phyloP scores from a whole-genome alignment of 92 coral and sea anemone species.

The Hydrozoanthus gracilis region DNA sequence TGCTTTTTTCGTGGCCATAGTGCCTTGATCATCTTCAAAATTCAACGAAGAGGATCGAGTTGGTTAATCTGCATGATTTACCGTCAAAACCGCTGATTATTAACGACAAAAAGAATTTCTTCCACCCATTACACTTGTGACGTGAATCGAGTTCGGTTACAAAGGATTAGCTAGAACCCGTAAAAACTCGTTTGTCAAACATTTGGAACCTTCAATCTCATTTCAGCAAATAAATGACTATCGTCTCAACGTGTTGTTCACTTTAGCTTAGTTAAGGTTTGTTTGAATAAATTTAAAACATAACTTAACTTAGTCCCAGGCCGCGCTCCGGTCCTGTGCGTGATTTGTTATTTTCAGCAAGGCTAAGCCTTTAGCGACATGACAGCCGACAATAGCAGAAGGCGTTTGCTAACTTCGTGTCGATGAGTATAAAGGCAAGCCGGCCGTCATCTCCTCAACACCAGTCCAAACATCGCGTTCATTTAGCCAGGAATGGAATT shows the following conservation, averaged over 20 bases:
- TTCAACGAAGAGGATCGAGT: not conserved
- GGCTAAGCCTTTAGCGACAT: too few relatives aligned
- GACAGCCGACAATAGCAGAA: too few relatives aligned
- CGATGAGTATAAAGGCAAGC: too few relatives aligned
- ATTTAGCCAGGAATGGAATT: too few relatives aligned
- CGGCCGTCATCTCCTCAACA: too few relatives aligned
- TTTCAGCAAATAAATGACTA: not conserved
- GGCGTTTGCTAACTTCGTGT: too few relatives aligned
- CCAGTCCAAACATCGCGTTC: too few relatives aligned
- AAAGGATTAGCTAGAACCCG: constrained; percentile 15
- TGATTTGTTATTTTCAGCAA: too few relatives aligned
- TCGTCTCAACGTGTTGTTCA: constrained; percentile 19
- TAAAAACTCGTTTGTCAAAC: not conserved
- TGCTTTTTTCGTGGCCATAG: constrained; percentile 18
- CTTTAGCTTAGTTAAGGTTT: constrained; percentile 5
- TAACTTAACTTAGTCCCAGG: not conserved
- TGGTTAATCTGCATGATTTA: not conserved
- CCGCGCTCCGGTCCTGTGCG: not conserved
- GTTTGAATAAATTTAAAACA: constrained; percentile 34
- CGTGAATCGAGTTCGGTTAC: not conserved
- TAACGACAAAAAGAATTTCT: not conserved
- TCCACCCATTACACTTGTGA: not conserved
- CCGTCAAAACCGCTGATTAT: too few relatives aligned
- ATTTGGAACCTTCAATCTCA: not conserved
- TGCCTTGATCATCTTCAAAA: not conserved